These are phyloP conservation scores for Huso huso DNA, from an alignment of 2,797 vertebrate species.

Conservation along the genomic window DNA sequence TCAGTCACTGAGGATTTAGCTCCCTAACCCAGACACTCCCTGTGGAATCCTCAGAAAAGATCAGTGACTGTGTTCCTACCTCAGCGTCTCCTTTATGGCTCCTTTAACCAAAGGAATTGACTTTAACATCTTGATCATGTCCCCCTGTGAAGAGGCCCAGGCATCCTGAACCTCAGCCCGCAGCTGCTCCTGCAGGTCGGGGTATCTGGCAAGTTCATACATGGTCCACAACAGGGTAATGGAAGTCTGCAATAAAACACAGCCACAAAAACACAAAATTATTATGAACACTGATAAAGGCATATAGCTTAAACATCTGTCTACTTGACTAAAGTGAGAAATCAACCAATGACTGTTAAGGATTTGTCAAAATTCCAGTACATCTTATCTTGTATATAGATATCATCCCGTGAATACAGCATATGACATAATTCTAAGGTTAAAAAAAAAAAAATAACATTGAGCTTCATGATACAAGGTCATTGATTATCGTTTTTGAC, in stretches of 20 bases:
- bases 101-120: slow-evolving; percentile 76
- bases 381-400: no score
- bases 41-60: not conserved
- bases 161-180: slow-evolving; percentile 71
- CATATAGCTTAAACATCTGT: not conserved
- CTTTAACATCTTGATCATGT: slow-evolving; percentile 66
- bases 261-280: no score
- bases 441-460: no score
- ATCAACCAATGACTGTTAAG: no score
- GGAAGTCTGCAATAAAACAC: slow-evolving; percentile 54
- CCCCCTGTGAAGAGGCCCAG: slow-evolving; percentile 55
- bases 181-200: slow-evolving; percentile 75
- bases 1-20: no score
- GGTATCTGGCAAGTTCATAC: slow-evolving; percentile 79
- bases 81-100: slow-evolving; percentile 84
- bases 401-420: no score
- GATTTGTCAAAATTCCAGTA: no score
- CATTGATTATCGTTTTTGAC: no score
- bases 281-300: not conserved
- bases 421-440: no score
- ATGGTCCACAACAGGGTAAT: slow-evolving; percentile 85
- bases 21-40: no score
- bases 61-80: slow-evolving; percentile 46
- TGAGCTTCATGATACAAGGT: no score
- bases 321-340: no score